Base-by-base conservation (phyloP, 2,113 vertebrate species). In the Laticauda laticaudata region DNA sequence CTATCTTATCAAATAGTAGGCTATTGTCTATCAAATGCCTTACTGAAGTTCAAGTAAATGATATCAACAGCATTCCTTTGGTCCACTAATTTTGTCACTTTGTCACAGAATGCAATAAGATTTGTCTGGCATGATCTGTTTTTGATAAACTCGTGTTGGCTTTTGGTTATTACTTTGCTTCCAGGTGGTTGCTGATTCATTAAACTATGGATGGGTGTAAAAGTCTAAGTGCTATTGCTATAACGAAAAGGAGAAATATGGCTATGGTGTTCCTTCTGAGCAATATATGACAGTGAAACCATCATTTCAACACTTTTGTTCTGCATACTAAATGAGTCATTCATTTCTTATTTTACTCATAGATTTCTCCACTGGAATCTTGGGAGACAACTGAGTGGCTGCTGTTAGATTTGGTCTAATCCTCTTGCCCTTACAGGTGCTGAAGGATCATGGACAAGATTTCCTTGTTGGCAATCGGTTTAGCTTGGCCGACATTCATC, bases 391-490 rank as follows among this genome's bases (percentile, higher is more conserved):
- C 20, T 12, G 87, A 10, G 87, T 23, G 87, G 2, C 0, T 0
- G 88, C 92, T 45, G 10, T 91, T 93, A 3, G 51, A 18, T 21
- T 9, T 51, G 1, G 3, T 48, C 21, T 48, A 86, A 69, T 21
- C 2, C 53, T 95, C 92, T 5, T 69, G 10, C 61, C 57, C 55
- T 81, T 93, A 4, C 94, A 99, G 98, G 95, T 97, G 24, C 96
- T 99, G 90, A 93, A 92, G 81, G 95, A 96, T 23, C 95, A 96
- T 0, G 92, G 97, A 2, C 96, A 97, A 87, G 94, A 95, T 59
- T 98, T 98, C 95, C 98, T 99, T 54, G 98, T 99, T 93, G 98
- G 98, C 81, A 97, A 97, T 89, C 97, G 93, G 95, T 93, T 99
- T 48, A 99, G 97, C 96, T 96, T 97, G 96, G 98, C 98, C 9